Percentiles rank a stretch among this genome's conserved stretches.
These are phyloP conservation scores for Trichopria drosophilae DNA, from an alignment of 2,888 invertebrate genomes.

Conservation along the genomic window DNA sequence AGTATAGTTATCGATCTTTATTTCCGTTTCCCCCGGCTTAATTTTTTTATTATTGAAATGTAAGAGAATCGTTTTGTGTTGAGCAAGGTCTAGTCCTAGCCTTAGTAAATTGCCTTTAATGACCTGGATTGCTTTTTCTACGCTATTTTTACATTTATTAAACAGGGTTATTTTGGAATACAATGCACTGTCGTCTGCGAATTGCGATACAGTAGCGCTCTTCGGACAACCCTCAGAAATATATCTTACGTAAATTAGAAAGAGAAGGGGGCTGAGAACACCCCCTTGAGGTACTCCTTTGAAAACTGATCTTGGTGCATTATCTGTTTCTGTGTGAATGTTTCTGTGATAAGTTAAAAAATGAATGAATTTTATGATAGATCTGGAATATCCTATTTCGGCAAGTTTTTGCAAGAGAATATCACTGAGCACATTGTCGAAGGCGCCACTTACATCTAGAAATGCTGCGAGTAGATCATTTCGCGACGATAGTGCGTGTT, in stretches of 20 bases:
- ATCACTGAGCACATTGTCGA: background rate
- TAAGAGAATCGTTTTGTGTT: background rate
- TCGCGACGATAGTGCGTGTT: too few species aligned
- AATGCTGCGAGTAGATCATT: too few species aligned
- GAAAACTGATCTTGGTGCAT: too few species aligned
- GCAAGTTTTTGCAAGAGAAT: background rate
- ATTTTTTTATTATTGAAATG: background rate
- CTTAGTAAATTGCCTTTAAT: too few species aligned
- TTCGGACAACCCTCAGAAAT: conserved; percentile 1
- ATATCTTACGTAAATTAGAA: too few species aligned
- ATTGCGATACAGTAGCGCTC: conserved; percentile 1
- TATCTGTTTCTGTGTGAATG: too few species aligned
- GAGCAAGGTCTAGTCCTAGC: too few species aligned
- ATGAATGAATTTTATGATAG: background rate
- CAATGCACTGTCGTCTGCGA: conserved; percentile 7
- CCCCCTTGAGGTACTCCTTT: too few species aligned
- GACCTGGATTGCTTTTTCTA: too few species aligned
- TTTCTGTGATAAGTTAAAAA: background rate
- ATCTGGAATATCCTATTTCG: background rate
- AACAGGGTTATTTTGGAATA: background rate
- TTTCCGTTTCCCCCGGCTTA: background rate
- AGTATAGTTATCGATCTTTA: background rate
- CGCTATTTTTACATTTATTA: too few species aligned
- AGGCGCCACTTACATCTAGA: background rate
- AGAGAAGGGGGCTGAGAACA: too few species aligned